Evolutionary conservation across 2,113 vertebrate genomes (phyloP).

Genomic region (Notothenia coriiceps): DNA sequence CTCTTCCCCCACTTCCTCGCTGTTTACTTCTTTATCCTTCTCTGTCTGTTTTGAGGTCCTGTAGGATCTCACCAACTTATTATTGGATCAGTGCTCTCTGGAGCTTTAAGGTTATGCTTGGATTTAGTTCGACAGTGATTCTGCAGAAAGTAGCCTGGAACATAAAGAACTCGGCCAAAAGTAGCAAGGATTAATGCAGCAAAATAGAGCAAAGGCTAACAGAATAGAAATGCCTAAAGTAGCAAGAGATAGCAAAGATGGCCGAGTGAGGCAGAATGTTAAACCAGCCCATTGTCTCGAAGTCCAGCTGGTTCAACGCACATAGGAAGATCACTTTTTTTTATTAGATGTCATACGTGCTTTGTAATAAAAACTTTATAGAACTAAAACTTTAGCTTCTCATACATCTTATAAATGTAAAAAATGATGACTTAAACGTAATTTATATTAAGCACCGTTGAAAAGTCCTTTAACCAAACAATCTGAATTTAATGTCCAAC

Average conservation of each 20-base stretch:
- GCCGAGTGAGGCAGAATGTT: conserved; percentile 4
- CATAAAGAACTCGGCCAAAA: background rate
- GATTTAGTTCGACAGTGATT: conserved; percentile 26
- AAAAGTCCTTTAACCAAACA: background rate
- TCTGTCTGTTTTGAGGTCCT: conserved; percentile 40
- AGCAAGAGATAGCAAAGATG: background rate
- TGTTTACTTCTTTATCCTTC: conserved; percentile 33
- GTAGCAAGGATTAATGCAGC: conserved; percentile 15
- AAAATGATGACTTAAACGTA: background rate
- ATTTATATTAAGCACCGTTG: background rate
- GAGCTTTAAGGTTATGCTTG: conserved; percentile 31
- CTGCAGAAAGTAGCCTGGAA: conserved; percentile 1
- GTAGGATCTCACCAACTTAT: conserved; percentile 31
- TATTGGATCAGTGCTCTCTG: conserved; percentile 26
- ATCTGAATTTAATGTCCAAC: background rate
- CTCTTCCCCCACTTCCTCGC: background rate
- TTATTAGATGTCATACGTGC: too few species aligned
- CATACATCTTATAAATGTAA: background rate
- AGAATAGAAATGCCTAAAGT: background rate
- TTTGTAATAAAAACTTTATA: background rate
- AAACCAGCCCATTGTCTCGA: conserved; percentile 1
- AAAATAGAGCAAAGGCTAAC: conserved; percentile 6
- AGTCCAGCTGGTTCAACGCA: conserved; percentile 1
- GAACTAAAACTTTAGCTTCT: background rate
- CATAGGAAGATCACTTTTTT: background rate